Base-by-base conservation (phyloP, 2,113 vertebrate species). In the Nematolebias whitei region DNA sequence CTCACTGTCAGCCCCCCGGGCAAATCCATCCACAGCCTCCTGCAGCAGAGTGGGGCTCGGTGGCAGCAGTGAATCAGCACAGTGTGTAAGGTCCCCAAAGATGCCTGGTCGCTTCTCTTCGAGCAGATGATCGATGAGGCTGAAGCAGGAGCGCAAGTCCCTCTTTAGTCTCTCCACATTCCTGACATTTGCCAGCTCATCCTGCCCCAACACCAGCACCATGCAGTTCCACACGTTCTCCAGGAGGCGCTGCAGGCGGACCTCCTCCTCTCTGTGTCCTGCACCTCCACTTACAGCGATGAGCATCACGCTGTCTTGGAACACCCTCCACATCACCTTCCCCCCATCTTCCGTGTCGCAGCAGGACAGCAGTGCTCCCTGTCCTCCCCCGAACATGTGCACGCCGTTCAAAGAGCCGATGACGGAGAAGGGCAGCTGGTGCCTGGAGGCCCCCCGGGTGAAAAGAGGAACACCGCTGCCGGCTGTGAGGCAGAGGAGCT, bases 401-500 rank as follows among this genome's bases (percentile, higher is more conserved):
- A 96, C 96, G 1, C 95, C 95, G 23, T 96, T 96, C 57, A 97
- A 85, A 9, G 96, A 96, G 43, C 96, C 95, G 50, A 96, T 95
- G 74, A 97, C 85, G 2, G 95, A 95, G 85, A 97, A 97, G 0
- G 96, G 94, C 13, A 97, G 92, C 88, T 92, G 92, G 88, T 92
- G 93, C 41, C 84, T 92, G 57, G 89, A 69, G 43, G 92, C 92
- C 41, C 94, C 94, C 9, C 95, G 86, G 40, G 93, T 95, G 81
- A 95, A 96, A 3, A 97, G 88, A 1, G 96, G 96, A 2, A 96
- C 94, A 3, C 96, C 95, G 26, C 95, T 96, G 79, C 87, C 92
- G 41, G 96, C 91, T 4, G 95, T 94, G 49, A 97, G 93, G 84
- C 95, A 96, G 48, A 97, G 79, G 9, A 97, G 89, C 77, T 95